A percentile compares a stretch with the other conserved stretches of the same genome.
Evolutionary conservation across 2,113 vertebrate species (phyloP).

Genomic region (Excalfactoria chinensis): DNA sequence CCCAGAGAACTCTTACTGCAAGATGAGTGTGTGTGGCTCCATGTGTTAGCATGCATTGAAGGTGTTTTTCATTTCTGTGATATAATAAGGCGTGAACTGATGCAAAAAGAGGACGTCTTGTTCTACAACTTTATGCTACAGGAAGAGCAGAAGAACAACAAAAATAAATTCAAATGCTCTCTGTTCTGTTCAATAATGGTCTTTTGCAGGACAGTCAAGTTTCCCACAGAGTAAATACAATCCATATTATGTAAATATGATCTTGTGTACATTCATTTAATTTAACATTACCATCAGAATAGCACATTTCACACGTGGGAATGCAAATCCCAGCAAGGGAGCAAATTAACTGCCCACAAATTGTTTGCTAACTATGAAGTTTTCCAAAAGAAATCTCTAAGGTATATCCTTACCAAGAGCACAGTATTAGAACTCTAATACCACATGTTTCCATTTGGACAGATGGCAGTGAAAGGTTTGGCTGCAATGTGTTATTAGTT

Average conservation of each 20-base stretch:
- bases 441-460: constrained; percentile 85
- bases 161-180: constrained; percentile 64
- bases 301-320: constrained; percentile 81
- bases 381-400: constrained; percentile 81
- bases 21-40: constrained; percentile 37
- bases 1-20: constrained; percentile 12
- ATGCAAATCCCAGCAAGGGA: constrained; percentile 80
- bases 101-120: constrained; percentile 44
- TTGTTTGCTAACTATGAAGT: constrained; percentile 82
- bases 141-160: constrained; percentile 65
- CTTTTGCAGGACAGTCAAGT: constrained; percentile 65
- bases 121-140: constrained; percentile 29
- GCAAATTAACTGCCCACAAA: constrained; percentile 82
- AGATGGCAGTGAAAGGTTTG: constrained; percentile 77
- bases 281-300: constrained; percentile 78
- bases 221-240: constrained; percentile 73
- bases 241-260: constrained; percentile 74
- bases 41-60: constrained; percentile 25
- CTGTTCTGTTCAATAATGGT: constrained; percentile 51
- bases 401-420: constrained; percentile 81
- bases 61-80: constrained; percentile 50
- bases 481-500: constrained; percentile 80
- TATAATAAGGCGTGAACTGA: not conserved
- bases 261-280: constrained; percentile 75
- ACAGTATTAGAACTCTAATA: constrained; percentile 75